Evolutionary conservation across 2,797 vertebrate genomes (phyloP), one percentile per base, ranked within the genome.

Genomic region (Notolabrus celidotus): DNA sequence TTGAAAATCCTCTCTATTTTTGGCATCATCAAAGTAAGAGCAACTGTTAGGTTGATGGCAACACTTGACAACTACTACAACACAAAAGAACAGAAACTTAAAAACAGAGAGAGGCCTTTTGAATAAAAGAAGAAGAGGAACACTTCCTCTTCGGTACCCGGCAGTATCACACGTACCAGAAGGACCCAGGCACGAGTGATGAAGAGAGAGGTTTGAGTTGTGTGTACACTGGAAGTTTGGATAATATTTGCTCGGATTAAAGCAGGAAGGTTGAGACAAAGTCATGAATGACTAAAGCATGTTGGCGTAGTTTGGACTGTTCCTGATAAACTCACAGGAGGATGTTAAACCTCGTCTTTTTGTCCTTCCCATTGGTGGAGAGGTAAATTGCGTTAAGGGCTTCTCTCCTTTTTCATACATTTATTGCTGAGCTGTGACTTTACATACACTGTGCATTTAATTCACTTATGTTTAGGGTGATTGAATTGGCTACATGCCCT

Each of bases 101-200:
- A 3, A 27, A 27, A 27, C 27, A 27, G 29, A 31, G 29, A 31
- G 31, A 31, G 29, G 7, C 31, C 5, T 31, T 31, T 1, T 31
- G 29, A 31, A 31, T 6, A 31, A 27, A 31, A 29, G 29, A 31
- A 31, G 4, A 31, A 8, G 29, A 7, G 29, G 31, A 57, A 58
- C 7, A 17, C 52, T 29, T 45, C 42, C 2, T 15, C 23, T 34
- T 7, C 25, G 45, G 5, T 52, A 61, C 46, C 49, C 60, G 45
- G 49, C 67, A 74, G 68, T 41, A 74, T 75, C 56, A 60, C 64
- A 33, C 41, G 34, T 17, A 33, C 6, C 55, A 59, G 25, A n/a
- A 62, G 5, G 19, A 51, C n/a, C 16, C 19, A n/a, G 19, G 36
- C 8, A 10, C n/a, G n/a, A 29, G n/a, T 8, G 60, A 55, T 38